Base-by-base conservation (phyloP, 2,113 vertebrate species). In the Dascyllus trimaculatus region DNA sequence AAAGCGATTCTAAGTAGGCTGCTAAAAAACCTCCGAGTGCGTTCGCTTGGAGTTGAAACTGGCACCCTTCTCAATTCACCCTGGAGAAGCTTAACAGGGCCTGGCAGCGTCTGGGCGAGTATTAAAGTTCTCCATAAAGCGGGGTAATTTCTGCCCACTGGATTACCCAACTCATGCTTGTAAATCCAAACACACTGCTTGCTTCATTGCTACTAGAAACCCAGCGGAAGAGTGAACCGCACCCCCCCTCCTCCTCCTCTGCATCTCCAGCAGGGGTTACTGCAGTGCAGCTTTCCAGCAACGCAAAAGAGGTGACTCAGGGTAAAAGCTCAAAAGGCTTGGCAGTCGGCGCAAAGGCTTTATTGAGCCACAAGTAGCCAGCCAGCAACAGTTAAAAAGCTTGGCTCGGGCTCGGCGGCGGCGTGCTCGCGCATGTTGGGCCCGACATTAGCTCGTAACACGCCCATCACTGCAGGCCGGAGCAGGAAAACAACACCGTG, bases 61-160 rank as follows among this genome's bases (percentile, higher is more conserved):
- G 82, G 80, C 59, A 13, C 3, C 54, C 14, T 54, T 85, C 70
- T 73, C 32, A 72, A 80, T 29, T 45, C 58, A 83, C 51, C 75
- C 72, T 68, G 75, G 61, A 78, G 52, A 43, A 49, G 40, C 68
- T 78, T 76, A 72, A 78, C 74, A 54, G 18, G 53, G 70, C 80
- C 69, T 81, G 76, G 71, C 70, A 68, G n/a, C 58, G 53, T 65
- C 22, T 2, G 14, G 1, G 15, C 3, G 6, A 73, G 71, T 65
- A 79, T 81, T 85, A 72, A 72, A 78, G 61, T 52, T 88, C 80
- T 83, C 84, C 79, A 90, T 89, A 89, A 90, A 89, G 59, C 13
- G 3, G 18, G 78, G 43, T 83, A 75, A 77, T 86, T 85, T 82
- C 69, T 85, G 69, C 78, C 71, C 68, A 81, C 64, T 66, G 78